Evolutionary conservation across 2,888 invertebrate genomes (phyloP), one percentile per base, ranked within the genome.

Genomic region (Theretra japonica): DNA sequence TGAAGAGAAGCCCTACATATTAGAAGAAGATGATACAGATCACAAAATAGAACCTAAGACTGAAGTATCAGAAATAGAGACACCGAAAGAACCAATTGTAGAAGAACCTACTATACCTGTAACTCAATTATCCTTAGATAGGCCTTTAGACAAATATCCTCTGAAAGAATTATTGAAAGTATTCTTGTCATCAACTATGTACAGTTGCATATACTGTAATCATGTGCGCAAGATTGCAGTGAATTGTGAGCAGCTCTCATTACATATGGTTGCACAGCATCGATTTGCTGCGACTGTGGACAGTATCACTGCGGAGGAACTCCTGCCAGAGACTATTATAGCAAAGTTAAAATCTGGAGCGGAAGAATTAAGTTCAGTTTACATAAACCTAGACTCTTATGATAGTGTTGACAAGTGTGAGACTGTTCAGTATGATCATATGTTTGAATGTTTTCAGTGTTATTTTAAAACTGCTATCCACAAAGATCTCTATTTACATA

Each of bases 391-490:
- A 72, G 96, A 96, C 82, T 95, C 96, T 23, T 97, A 96, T 81
- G 96, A 96, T 82, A 96, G 95, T 83, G 88, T 94, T 59, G 95
- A 95, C 57, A 96, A 95, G 73, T 93, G 92, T 81, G 95, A 95
- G 75, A 86, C 89, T 75, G 86, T 95, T 75, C 95, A 95, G 21
- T 95, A 96, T 85, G 96, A 96, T 73, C 96, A 96, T 76, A 93
- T 95, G 15, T 98, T 97, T 88, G 98, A 98, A 89, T 98, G 98
- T 92, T 98, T 98, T 91, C 97, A 97, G 82, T 98, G 98, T 90
- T 96, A 97, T 80, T 97, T 96, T 87, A 96, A 96, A 81, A 97
- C 97, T 73, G 91, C 95, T 70, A 95, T 97, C 73, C 97, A 97
- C 87, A 98, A 98, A 91, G 98, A 98, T 90, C 95, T 98, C 73